phyloP scores from a whole-genome alignment of 2,888 invertebrate genomes.

The Hyposoter dolosus region DNA sequence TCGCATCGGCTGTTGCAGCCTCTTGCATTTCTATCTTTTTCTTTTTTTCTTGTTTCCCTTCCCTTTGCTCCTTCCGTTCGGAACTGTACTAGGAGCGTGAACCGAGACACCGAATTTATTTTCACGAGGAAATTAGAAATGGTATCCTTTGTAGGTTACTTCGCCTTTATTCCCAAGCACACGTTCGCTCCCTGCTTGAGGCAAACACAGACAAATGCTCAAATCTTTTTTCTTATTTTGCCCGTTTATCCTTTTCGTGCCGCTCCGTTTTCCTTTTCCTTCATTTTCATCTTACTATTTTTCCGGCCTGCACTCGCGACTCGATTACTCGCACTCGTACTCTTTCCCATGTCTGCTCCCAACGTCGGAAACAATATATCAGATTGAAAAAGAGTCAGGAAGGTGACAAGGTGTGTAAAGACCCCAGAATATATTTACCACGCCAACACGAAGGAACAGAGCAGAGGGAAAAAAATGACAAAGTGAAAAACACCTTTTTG shows the following conservation, averaged over 20 bases:
- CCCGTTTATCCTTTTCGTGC: conserved; percentile 9
- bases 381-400: conserved; percentile 34
- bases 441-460: neutral
- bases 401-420: neutral
- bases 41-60: neutral
- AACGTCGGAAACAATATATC: conserved; percentile 71
- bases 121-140: conserved; percentile 82
- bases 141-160: conserved; percentile 70
- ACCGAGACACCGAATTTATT: conserved; percentile 79
- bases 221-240: conserved; percentile 3
- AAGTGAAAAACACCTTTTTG: conserved; percentile 25
- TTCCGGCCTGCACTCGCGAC: conserved; percentile 37
- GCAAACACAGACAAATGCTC: conserved; percentile 16
- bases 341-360: conserved; percentile 30
- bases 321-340: conserved; percentile 49
- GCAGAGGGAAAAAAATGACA: conserved; percentile 14
- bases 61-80: conserved; percentile 57
- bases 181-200: conserved; percentile 17
- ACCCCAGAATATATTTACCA: neutral
- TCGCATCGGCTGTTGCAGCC: conserved; percentile 76
- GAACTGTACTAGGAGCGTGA: conserved; percentile 46
- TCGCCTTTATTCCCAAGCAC: conserved; percentile 21
- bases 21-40: conserved; percentile 24
- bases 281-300: conserved; percentile 51
- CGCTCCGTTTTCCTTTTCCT: conserved; percentile 19